Evolutionary conservation across 2,113 vertebrate species (phyloP).

Genomic region (Ochotona curzoniae): DNA sequence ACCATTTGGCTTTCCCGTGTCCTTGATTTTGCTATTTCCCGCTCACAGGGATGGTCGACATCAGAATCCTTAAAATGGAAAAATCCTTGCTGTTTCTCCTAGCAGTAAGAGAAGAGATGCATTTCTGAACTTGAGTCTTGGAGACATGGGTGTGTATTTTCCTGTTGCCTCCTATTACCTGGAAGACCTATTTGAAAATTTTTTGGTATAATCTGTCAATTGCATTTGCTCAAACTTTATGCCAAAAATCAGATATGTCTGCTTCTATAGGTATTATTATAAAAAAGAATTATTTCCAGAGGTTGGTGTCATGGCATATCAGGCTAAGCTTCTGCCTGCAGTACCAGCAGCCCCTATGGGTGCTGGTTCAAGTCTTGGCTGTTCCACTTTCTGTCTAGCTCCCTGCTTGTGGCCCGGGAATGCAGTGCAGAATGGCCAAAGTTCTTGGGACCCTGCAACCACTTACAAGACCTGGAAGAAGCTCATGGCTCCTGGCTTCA

Average conservation of each 20-base stretch:
- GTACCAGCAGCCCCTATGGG: too few species aligned
- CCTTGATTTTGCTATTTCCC: slow-evolving; percentile 10
- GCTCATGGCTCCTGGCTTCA: too few species aligned
- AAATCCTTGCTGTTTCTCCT: not conserved
- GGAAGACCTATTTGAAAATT: not conserved
- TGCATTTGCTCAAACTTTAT: not conserved
- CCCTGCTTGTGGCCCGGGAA: too few species aligned
- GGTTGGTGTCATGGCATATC: too few species aligned
- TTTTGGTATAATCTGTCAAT: not conserved
- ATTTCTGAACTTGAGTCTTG: not conserved
- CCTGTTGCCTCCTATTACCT: not conserved
- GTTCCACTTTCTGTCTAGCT: too few species aligned
- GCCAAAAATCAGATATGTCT: not conserved
- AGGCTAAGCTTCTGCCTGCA: too few species aligned
- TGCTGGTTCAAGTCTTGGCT: too few species aligned
- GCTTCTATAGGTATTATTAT: not conserved
- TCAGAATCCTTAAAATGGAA: not conserved
- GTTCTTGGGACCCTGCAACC: too few species aligned
- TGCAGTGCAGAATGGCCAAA: too few species aligned
- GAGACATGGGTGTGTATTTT: not conserved
- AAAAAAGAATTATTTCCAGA: not conserved
- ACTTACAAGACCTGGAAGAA: too few species aligned
- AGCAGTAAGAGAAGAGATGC: not conserved
- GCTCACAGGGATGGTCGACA: not conserved
- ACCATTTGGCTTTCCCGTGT: not conserved